Percentiles rank a stretch among this genome's conserved stretches.
phyloP scores from a whole-genome alignment of 1,140 invertebrate genomes.

The Pissodes strobi region DNA sequence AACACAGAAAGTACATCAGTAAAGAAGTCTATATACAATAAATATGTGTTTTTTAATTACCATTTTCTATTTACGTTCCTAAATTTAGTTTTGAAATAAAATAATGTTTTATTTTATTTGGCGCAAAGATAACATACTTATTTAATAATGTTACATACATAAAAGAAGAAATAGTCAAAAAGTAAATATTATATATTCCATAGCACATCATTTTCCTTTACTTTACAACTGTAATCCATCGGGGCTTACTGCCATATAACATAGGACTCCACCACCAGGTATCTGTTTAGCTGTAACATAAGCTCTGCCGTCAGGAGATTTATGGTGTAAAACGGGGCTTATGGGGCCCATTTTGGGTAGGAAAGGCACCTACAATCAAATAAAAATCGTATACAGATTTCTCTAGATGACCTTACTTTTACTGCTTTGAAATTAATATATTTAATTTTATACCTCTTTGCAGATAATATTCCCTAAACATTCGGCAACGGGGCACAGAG shows the following conservation, averaged over 20 bases:
- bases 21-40: too few relatives aligned
- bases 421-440: neutral
- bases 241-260: constrained; percentile 60
- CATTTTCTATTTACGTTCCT: too few relatives aligned
- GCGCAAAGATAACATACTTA: too few relatives aligned
- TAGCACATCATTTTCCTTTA: too few relatives aligned
- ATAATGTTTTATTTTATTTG: too few relatives aligned
- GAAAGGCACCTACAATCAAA: constrained; percentile 48
- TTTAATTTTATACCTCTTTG: constrained; percentile 42
- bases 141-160: too few relatives aligned
- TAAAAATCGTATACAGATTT: constrained; percentile 8
- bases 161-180: too few relatives aligned
- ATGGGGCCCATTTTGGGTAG: constrained; percentile 58
- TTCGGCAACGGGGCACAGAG: constrained; percentile 54
- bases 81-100: too few relatives aligned
- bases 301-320: constrained; percentile 59
- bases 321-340: constrained; percentile 55
- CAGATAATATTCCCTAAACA: constrained; percentile 53
- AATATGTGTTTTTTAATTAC: too few relatives aligned
- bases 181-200: too few relatives aligned
- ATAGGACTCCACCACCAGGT: constrained; percentile 58
- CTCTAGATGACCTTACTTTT: too few relatives aligned
- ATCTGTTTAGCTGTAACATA: constrained; percentile 58
- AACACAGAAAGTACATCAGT: too few relatives aligned
- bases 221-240: constrained; percentile 50